Evolutionary conservation across 1,140 invertebrate species (phyloP), one percentile per base, ranked within the genome.

Genomic region (Pogonomyrmex barbatus): DNA sequence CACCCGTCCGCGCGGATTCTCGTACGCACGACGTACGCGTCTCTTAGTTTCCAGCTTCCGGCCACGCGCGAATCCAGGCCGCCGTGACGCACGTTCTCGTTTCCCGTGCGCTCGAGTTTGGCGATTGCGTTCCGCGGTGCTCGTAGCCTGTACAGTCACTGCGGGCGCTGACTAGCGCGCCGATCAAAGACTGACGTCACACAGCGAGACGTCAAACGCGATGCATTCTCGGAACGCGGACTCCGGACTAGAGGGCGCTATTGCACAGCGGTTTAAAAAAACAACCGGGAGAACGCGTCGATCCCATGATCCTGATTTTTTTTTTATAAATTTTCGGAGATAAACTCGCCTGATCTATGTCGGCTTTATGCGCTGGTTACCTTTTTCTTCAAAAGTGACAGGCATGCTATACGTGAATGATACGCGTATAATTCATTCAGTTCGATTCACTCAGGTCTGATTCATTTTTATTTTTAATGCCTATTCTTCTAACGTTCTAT

Each of bases 201-300:
- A 33, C 33, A 24, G 24, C 56, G 62, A 85, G 78, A 91, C 85
- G 86, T 88, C 86, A 87, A 45, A n/a, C 71, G 24, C 24, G 70
- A 39, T 52, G 62, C 85, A 76, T 92, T 92, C 91, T 91, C 73
- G 87, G 91, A 92, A 92, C 36, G 91, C 70, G 36, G 62, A 89
- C 52, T 52, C 68, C n/a, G 39, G 6, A 24, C 10, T 36, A 36
- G 17, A 14, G 39, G 42, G 36, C 60, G 39, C 54, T 52, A 10
- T 24, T 24, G 24, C 24, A 54, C 4, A 2, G 68, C 8, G 33
- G 17, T 30, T 24, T 39, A 5, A 56, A 5, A 5, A 30, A 36
- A 42, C 70, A 52, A 79, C 54, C 70, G 58, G 60, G 56, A 85
- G 58, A 36, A 58, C 17, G 42, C 17, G 33, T 77, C 89, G 85